Base-by-base conservation (phyloP, 2,888 invertebrate genomes). In the Osmoderma eremita region DNA sequence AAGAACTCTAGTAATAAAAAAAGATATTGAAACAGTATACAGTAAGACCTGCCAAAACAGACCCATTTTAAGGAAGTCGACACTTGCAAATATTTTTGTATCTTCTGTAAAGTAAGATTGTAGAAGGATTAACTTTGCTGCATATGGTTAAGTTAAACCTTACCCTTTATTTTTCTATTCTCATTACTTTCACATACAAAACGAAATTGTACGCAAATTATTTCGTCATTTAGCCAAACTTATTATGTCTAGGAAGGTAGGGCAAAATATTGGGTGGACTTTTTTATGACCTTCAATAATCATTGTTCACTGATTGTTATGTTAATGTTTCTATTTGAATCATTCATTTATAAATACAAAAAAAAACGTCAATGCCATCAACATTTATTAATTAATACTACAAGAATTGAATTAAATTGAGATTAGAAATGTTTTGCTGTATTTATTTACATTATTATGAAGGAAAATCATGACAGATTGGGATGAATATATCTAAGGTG, bases 221-320 rank as follows among this genome's bases (percentile, higher is more conserved):
- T 45, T 20, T 61, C 42, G 58, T 36, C 45, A 61, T 61, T 24
- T 4, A 30, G 45, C 17, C 45, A 30, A 61, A 61, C 17, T 61
- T 45, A 13, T 24, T 24, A 45, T 20, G 30, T 30, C 12, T 45
- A 45, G 45, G 15, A 45, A 30, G 58, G 20, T n/a, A 17, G 17
- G 10, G 58, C 30, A 17, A 30, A 30, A 45, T 61, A 45, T 61
- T 24, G 30, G 18, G 18, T 45, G 17, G 22, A 5, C 18, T 41
- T 18, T 15, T n/a, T 18, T 38, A 1, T 36, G 58, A 61, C 58
- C 58, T 61, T 61, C 58, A 45, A 13, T 15, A 39, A 1, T 61
- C 15, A 45, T 13, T 45, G 45, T 45, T 45, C 17, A 45, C 30
- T 61, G 17, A 10, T 45, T n/a, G 39, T 4, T 17, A 39, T 20